phyloP scores from a whole-genome alignment of 2,113 vertebrate genomes.

The Xiphorhynchus elegans region DNA sequence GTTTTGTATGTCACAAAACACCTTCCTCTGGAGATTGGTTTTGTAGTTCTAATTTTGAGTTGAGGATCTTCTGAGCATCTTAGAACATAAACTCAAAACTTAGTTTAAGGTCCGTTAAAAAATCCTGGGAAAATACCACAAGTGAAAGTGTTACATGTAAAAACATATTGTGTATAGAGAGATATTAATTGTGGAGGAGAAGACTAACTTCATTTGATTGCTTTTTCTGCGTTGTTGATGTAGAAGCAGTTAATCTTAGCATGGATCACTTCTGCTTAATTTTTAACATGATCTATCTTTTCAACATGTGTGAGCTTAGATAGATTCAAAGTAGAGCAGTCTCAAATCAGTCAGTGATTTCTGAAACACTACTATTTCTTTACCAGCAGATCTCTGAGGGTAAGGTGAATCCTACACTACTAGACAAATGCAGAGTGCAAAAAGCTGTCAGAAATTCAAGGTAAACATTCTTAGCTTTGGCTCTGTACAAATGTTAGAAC shows the following conservation, averaged over 20 bases:
- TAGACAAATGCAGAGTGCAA: neutral
- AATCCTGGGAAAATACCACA: rapidly evolving
- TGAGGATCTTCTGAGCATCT: neutral
- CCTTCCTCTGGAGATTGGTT: neutral
- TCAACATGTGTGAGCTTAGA: neutral
- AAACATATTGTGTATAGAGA: neutral
- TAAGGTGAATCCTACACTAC: neutral
- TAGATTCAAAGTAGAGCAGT: neutral
- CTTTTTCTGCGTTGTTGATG: neutral
- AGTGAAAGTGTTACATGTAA: neutral
- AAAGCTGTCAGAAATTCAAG: neutral
- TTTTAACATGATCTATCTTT: neutral
- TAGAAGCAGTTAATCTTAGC: neutral
- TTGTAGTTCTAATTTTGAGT: neutral
- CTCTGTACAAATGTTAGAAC: neutral
- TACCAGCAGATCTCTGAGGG: neutral
- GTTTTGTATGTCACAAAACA: neutral
- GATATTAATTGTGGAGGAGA: neutral
- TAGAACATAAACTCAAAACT: neutral
- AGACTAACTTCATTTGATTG: neutral
- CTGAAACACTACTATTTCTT: neutral
- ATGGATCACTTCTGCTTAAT: neutral
- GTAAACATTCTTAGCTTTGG: neutral
- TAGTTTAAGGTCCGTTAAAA: neutral
- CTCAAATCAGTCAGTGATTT: neutral